These are phyloP conservation scores for Dendrolimus kikuchii DNA, from an alignment of 1,140 invertebrate genomes.

Conservation along the genomic window DNA sequence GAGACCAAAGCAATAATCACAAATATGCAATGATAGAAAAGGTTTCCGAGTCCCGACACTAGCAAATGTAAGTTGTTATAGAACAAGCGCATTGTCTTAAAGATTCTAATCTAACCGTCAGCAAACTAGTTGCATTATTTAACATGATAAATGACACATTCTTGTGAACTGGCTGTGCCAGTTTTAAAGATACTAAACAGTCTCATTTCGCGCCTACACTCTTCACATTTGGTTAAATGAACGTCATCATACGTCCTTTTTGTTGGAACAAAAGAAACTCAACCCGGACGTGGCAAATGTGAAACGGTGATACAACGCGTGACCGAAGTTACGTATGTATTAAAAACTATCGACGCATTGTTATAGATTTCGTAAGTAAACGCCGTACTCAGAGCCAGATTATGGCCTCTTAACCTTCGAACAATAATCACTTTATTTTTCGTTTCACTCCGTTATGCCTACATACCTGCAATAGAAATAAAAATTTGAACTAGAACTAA, in stretches of 20 bases:
- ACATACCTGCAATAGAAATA: too few species aligned
- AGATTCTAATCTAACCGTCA: constrained; percentile 3
- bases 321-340: not conserved
- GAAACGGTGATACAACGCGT: not conserved
- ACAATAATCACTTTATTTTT: too few species aligned
- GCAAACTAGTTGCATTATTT: not conserved
- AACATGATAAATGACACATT: not conserved
- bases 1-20: too few species aligned
- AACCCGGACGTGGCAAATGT: constrained; percentile 14
- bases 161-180: constrained; percentile 1
- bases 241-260: constrained; percentile 15
- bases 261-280: constrained; percentile 7
- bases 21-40: too few species aligned
- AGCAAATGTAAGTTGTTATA: not conserved
- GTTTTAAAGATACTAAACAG: not conserved
- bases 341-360: not conserved
- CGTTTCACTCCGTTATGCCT: too few species aligned
- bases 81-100: constrained; percentile 1
- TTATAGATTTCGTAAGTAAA: too few species aligned
- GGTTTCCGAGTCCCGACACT: too few species aligned
- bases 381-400: too few species aligned
- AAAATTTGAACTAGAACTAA: too few species aligned
- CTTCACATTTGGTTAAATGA: constrained; percentile 4
- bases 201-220: constrained; percentile 8
- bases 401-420: too few species aligned